Conservation (phyloP, 1,140 invertebrate genomes). For the Bradynema listronoti region DNA sequence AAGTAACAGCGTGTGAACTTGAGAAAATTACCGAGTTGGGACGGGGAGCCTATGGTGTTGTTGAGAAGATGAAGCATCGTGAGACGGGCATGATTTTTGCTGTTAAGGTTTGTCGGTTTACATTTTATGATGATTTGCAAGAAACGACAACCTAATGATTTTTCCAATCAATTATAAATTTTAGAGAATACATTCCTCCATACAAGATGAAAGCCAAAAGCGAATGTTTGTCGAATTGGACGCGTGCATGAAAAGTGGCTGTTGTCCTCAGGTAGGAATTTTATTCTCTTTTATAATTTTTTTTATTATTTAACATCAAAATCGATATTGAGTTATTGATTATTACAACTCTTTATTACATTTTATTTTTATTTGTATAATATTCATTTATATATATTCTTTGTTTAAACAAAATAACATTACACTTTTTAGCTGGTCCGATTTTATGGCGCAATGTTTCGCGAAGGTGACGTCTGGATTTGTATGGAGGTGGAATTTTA, state of each 20-base stretch:
- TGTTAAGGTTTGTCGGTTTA: constrained; percentile 69
- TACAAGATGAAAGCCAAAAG: constrained; percentile 88
- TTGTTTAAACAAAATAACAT: background rate
- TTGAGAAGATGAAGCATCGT: constrained; percentile 89
- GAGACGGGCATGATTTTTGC: constrained; percentile 80
- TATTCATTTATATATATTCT: too few species aligned
- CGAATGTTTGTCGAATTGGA: constrained; percentile 90
- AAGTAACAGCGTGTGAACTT: constrained; percentile 44
- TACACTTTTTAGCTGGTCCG: constrained; percentile 73
- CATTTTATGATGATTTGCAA: background rate
- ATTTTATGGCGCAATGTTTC: constrained; percentile 94
- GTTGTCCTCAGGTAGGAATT: constrained; percentile 66
- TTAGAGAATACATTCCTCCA: constrained; percentile 77
- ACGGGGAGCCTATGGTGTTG: constrained; percentile 86
- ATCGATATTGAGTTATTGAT: too few species aligned
- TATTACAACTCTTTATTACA: too few species aligned
- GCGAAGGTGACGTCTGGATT: constrained; percentile 97
- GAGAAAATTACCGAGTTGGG: constrained; percentile 70
- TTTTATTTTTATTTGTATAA: too few species aligned
- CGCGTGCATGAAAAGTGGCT: constrained; percentile 90
- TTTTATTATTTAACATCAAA: background rate
- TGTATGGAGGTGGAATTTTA: constrained; percentile 76
- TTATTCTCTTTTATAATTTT: constrained; percentile 2
- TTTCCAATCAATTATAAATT: too few species aligned
- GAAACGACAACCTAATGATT: too few species aligned